Percentiles rank a stretch among this genome's conserved stretches.
Evolutionary conservation across 2,113 vertebrate species (phyloP).

Genomic region (Protobothrops flavoviridis): DNA sequence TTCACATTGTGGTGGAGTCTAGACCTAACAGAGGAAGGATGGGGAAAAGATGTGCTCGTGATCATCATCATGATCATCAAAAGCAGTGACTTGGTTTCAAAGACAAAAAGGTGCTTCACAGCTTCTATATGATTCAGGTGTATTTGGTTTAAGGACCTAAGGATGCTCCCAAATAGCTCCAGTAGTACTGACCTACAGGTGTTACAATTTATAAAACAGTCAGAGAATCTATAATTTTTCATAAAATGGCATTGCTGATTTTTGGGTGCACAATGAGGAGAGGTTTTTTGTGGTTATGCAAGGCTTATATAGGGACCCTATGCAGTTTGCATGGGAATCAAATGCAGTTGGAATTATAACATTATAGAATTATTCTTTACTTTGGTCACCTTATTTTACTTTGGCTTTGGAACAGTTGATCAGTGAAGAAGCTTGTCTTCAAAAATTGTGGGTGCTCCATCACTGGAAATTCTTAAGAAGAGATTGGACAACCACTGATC

Average conservation of each 20-base stretch:
- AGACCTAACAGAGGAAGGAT: not conserved
- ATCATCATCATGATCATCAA: not conserved
- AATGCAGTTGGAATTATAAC: not conserved
- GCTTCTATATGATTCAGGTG: not conserved
- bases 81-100: not conserved
- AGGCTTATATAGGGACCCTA: not conserved
- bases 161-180: not conserved
- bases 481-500: too few species aligned
- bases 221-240: not conserved
- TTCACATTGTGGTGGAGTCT: not conserved
- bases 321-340: not conserved
- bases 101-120: not conserved
- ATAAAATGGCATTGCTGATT: not conserved
- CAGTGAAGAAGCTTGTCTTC: too few species aligned
- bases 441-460: too few species aligned
- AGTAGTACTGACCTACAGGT: not conserved
- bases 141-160: not conserved
- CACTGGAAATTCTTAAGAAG: too few species aligned
- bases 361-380: not conserved
- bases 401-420: too few species aligned
- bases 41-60: not conserved
- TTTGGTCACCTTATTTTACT: not conserved
- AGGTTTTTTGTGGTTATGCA: not conserved
- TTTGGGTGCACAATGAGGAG: not conserved
- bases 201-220: not conserved